phyloP scores from a whole-genome alignment of 2,888 invertebrate genomes.

The Diarsia mendica region DNA sequence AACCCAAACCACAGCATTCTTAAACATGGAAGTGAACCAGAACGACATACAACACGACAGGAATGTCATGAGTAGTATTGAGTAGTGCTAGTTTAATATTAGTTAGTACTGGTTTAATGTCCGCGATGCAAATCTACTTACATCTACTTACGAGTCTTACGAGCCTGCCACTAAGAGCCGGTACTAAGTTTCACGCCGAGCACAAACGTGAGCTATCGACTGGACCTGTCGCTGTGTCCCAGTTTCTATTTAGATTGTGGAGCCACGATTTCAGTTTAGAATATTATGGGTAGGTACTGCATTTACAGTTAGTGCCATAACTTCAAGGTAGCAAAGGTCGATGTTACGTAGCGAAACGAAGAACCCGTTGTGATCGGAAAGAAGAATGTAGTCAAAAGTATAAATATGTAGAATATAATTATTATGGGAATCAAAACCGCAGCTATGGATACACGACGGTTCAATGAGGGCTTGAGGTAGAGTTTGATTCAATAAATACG shows the following conservation, averaged over 20 bases:
- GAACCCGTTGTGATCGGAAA: not conserved
- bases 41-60: not conserved
- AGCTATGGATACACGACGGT: not conserved
- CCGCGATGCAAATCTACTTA: slow-evolving; percentile 54
- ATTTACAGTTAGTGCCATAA: not conserved
- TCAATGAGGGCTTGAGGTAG: not conserved
- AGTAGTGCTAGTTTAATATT: slow-evolving; percentile 24
- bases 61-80: slow-evolving; percentile 19
- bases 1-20: slow-evolving; percentile 17
- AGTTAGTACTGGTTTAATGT: slow-evolving; percentile 44
- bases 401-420: not conserved
- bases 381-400: slow-evolving; percentile 6
- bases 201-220: slow-evolving; percentile 42
- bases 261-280: slow-evolving; percentile 36
- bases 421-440: not conserved
- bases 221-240: slow-evolving; percentile 49
- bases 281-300: slow-evolving; percentile 9
- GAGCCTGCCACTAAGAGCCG: not conserved
- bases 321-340: slow-evolving; percentile 9
- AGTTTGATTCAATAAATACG: not conserved
- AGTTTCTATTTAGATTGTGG: slow-evolving; percentile 50
- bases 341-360: not conserved
- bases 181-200: slow-evolving; percentile 36
- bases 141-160: slow-evolving; percentile 1
- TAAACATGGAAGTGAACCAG: slow-evolving; percentile 23